Base-by-base conservation (phyloP, 2,888 invertebrate genomes). In the Callimorpha dominula region DNA sequence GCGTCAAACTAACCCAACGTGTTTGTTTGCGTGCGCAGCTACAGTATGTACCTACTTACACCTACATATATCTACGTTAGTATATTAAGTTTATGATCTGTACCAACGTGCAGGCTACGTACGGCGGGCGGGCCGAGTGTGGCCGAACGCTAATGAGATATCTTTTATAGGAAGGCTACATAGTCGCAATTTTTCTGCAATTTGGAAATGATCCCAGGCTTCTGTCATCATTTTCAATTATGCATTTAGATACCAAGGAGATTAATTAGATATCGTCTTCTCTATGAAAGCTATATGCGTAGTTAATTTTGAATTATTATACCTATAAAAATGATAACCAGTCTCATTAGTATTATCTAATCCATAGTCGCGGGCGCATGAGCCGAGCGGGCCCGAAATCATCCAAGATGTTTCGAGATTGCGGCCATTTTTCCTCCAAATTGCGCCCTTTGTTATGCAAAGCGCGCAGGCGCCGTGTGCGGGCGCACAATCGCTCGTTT, bases 381-480 rank as follows among this genome's bases (percentile, higher is more conserved):
- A 86, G 78, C 81, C 87, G 85, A 88, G 83, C 79, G 83, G 84
- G 81, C 81, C 85, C 89, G 88, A 90, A 88, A 84, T 82, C 84
- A 76, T 78, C 84, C 86, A 89, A 93, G 92, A 92, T 92, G 88
- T 88, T 85, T 86, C 87, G 86, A 92, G 93, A 94, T 94, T 93
- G 94, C 83, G 89, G 86, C 92, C 94, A 95, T 95, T 95, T 95
- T 94, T 94, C 94, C 89, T 94, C 95, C 95, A 95, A 95, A 95
- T 95, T 95, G 94, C 94, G 90, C 90, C 91, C 93, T 95, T 95
- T 95, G 95, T 95, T 94, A 95, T 95, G 95, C 95, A 95, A 95
- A 95, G 94, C 93, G 94, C 92, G 93, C 90, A 88, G 86, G 91
- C 95, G 92, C 95, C 91, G 95, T 95, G 95, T 95, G 95, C 95